phyloP scores from a whole-genome alignment of 2,113 vertebrate genomes.

The Dolichallabes microphthalmus region DNA sequence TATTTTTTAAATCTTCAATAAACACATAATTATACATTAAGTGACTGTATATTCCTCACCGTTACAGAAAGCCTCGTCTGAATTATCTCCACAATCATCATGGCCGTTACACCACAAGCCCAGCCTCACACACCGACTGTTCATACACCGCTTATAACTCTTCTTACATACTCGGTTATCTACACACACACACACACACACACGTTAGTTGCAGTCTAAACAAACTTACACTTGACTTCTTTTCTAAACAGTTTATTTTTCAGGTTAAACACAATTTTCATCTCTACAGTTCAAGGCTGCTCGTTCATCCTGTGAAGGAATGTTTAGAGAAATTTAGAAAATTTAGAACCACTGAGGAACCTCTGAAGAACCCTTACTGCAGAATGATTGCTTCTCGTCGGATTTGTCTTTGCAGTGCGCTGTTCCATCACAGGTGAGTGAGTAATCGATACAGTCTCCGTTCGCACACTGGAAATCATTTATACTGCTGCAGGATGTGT shows the following conservation, averaged over 20 bases:
- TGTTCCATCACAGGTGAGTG: slow-evolving; percentile 85
- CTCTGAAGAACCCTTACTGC: slow-evolving; percentile 69
- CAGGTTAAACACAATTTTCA: background rate
- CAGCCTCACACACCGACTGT: slow-evolving; percentile 84
- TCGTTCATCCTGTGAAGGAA: background rate
- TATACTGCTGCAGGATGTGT: slow-evolving; percentile 84
- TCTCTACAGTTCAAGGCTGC: background rate
- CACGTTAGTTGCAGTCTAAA: background rate
- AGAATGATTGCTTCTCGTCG: slow-evolving; percentile 95
- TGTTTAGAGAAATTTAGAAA: background rate
- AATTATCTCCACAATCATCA: slow-evolving; percentile 90
- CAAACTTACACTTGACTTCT: background rate
- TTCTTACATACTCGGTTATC: slow-evolving; percentile 90
- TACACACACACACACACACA: slow-evolving; percentile 60
- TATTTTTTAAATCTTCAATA: background rate
- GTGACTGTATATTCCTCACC: slow-evolving; percentile 73
- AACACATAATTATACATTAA: background rate
- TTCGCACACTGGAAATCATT: slow-evolving; percentile 96
- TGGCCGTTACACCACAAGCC: slow-evolving; percentile 86
- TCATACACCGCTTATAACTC: slow-evolving; percentile 87
- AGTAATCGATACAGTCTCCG: slow-evolving; percentile 91
- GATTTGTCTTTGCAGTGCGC: slow-evolving; percentile 98
- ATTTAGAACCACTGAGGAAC: background rate
- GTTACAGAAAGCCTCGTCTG: slow-evolving; percentile 91
- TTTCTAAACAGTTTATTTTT: background rate